phyloP scores from a whole-genome alignment of 2,888 invertebrate species.

The Lobophora halterata region DNA sequence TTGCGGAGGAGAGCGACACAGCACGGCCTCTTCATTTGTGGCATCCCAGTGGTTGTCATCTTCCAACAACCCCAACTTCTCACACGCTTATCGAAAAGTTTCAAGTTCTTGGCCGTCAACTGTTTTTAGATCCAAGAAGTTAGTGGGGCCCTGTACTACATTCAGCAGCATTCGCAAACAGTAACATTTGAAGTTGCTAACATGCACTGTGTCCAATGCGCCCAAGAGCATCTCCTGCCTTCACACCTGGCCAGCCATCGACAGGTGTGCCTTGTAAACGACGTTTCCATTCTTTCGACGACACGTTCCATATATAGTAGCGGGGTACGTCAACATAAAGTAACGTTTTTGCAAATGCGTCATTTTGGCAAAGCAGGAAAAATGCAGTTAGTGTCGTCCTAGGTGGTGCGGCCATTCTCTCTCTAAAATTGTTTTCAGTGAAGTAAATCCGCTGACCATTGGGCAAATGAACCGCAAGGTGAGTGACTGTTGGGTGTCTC shows the following conservation, averaged over 20 bases:
- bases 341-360: conserved; percentile 9
- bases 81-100: conserved; percentile 36
- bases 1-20: not conserved
- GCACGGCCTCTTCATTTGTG: conserved; percentile 1
- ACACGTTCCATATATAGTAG: conserved; percentile 19
- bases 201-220: conserved; percentile 31
- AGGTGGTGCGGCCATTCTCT: conserved; percentile 15
- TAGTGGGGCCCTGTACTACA: conserved; percentile 30
- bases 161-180: conserved; percentile 28
- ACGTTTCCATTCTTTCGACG: conserved; percentile 24
- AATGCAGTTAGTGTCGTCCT: conserved; percentile 28
- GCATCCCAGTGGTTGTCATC: conserved; percentile 35
- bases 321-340: conserved; percentile 27
- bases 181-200: conserved; percentile 31
- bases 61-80: conserved; percentile 36
- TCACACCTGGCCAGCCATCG: conserved; percentile 25
- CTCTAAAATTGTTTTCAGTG: conserved; percentile 20
- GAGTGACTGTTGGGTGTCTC: conserved; percentile 28
- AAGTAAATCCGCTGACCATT: conserved; percentile 32
- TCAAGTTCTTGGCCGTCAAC: conserved; percentile 19
- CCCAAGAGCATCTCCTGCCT: conserved; percentile 28
- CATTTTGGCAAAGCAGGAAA: conserved; percentile 5
- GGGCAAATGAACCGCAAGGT: conserved; percentile 25
- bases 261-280: conserved; percentile 30
- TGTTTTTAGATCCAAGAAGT: conserved; percentile 24